phyloP scores from a whole-genome alignment of 1,140 invertebrate genomes.

The Drosophila nasuta region DNA sequence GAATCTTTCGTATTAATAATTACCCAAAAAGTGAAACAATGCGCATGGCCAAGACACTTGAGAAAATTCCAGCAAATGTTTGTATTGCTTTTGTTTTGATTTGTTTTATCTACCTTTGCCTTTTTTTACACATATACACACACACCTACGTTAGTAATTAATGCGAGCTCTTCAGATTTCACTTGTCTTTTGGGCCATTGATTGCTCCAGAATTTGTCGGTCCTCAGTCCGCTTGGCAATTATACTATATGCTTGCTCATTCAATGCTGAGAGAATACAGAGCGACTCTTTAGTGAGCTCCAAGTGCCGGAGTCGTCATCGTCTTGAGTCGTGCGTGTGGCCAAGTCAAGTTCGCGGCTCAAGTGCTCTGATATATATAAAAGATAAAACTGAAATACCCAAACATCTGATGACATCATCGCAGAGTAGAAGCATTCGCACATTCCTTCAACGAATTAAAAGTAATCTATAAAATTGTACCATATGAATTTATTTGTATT shows the following conservation, averaged over 20 bases:
- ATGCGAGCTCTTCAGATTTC: slow-evolving; percentile 71
- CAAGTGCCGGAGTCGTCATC: slow-evolving; percentile 9
- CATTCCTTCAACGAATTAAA: too few species aligned
- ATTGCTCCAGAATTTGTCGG: slow-evolving; percentile 79
- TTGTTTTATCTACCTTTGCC: slow-evolving; percentile 36
- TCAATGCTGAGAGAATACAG: slow-evolving; percentile 22
- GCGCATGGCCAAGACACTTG: slow-evolving; percentile 31
- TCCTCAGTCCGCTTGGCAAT: slow-evolving; percentile 33
- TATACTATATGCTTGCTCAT: slow-evolving; percentile 70
- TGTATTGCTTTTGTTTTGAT: slow-evolving; percentile 37
- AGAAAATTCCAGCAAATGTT: slow-evolving; percentile 42
- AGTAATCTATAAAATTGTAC: too few species aligned
- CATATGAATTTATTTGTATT: too few species aligned
- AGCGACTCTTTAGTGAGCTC: slow-evolving; percentile 4
- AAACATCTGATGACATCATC: slow-evolving; percentile 43
- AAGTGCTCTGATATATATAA: slow-evolving; percentile 51
- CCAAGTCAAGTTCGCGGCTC: slow-evolving; percentile 56
- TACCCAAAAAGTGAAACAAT: slow-evolving; percentile 13
- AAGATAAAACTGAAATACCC: slow-evolving; percentile 41
- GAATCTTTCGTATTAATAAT: slow-evolving; percentile 53
- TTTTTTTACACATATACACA: slow-evolving; percentile 23
- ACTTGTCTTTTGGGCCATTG: slow-evolving; percentile 71
- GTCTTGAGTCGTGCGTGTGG: slow-evolving; percentile 52
- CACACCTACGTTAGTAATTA: slow-evolving; percentile 54
- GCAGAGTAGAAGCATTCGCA: too few species aligned